Base-by-base conservation (phyloP, 1,140 invertebrate genomes). In the Anthonomus grandis region DNA sequence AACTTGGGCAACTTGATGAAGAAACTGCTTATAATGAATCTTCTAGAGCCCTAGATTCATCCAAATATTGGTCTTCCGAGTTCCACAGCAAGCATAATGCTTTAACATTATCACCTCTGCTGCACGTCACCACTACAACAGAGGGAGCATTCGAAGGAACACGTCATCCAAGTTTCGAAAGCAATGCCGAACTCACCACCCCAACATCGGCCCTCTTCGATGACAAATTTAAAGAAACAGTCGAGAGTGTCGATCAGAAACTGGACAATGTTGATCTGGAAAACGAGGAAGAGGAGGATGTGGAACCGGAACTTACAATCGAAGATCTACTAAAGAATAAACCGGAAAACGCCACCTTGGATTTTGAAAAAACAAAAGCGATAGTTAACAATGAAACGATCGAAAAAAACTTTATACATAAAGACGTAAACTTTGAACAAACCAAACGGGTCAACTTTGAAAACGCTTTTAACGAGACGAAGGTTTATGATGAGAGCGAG, bases 201-300 rank as follows among this genome's bases (percentile, higher is more conserved):
- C 69, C 70, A 0, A 65, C 37, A 51, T 62, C 47, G 17, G 37
- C 37, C 13, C 25, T 63, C 17, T 70, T 68, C 36, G 69, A 71
- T 53, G 12, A 55, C 18, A 69, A 64, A 48, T 65, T 59, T 47
- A 52, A 64, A 21, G 58, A 66, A 63, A 58, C 62, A 12, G 54
- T 62, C 10, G 56, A 68, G 31, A 68, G 64, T 47, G 42, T 68
- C 9, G 59, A 67, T 9, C 59, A 68, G 46, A 48, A 61, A 10
- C 34, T 64, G 21, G 58, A 68, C 53, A 25, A 60, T 13, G 53
- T 27, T 42, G 13, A 49, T n/a, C 13, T 10, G 4, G 46, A 59
- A 41, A 21, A 56, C 13, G 6, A 49, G 10, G 21, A 25, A 27
- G 36, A 58, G 6, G 8, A 31, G 31, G 44, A 54, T 48, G 41